These are phyloP conservation scores for Perithous albicinctus DNA, from an alignment of 2,888 invertebrate genomes.

Conservation along the genomic window DNA sequence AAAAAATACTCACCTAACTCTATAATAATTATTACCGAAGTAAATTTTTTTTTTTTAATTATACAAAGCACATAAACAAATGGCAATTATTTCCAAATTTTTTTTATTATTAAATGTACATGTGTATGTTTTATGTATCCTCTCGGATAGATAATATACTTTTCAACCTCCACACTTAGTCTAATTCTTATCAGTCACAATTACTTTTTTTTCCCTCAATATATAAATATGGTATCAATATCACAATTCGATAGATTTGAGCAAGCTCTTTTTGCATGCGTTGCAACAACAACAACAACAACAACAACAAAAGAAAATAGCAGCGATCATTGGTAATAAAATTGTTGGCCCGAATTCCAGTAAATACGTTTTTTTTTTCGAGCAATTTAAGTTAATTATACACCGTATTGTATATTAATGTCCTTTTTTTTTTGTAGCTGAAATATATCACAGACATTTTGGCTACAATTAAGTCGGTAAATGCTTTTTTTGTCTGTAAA, in stretches of 20 bases:
- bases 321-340: background rate
- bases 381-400: background rate
- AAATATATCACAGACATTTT: slow-evolving; percentile 19
- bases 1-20: too few relatives aligned
- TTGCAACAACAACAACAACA: slow-evolving; percentile 1
- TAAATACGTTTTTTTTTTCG: background rate
- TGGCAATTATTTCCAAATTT: background rate
- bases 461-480: background rate
- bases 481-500: slow-evolving; percentile 1
- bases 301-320: slow-evolving; percentile 25
- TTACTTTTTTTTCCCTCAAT: background rate
- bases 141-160: background rate
- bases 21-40: too few relatives aligned
- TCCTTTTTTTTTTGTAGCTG: background rate
- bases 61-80: background rate
- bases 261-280: background rate
- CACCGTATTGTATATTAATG: background rate
- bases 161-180: background rate
- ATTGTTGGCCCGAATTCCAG: background rate
- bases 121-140: background rate
- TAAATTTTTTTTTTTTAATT: background rate
- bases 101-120: slow-evolving; percentile 19
- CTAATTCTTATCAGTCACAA: background rate
- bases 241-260: slow-evolving; percentile 47
- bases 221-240: slow-evolving; percentile 38